These are phyloP conservation scores for Pipa parva DNA, from an alignment of 2,113 vertebrate genomes.

Conservation along the genomic window DNA sequence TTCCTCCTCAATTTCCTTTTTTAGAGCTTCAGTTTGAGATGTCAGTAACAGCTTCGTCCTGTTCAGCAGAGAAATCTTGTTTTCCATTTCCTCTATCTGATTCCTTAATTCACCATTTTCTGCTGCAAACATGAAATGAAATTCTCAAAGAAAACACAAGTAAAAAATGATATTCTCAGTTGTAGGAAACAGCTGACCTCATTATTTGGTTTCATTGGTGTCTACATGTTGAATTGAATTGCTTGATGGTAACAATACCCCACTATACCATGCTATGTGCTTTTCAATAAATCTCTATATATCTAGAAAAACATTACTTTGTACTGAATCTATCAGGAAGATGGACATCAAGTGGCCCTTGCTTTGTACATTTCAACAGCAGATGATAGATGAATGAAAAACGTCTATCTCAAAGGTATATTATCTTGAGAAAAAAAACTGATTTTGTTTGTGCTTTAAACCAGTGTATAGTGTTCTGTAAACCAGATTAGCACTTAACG, in stretches of 20 bases:
- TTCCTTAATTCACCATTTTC: slow-evolving; percentile 64
- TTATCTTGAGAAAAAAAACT: too few species aligned
- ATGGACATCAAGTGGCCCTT: too few species aligned
- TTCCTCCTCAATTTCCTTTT: slow-evolving; percentile 71
- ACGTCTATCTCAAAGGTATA: too few species aligned
- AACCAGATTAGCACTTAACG: too few species aligned
- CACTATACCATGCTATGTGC: neutral
- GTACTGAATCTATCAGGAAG: too few species aligned
- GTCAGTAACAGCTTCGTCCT: slow-evolving; percentile 59
- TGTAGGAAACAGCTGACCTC: neutral
- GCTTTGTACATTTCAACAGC: too few species aligned
- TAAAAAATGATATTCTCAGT: neutral
- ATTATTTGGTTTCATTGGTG: neutral
- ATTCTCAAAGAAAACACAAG: slow-evolving; percentile 15
- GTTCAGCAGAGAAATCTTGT: slow-evolving; percentile 54
- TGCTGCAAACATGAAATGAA: slow-evolving; percentile 47
- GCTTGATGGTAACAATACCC: neutral
- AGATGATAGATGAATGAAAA: too few species aligned
- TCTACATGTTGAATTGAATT: neutral
- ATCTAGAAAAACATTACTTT: too few species aligned
- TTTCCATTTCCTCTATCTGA: slow-evolving; percentile 66
- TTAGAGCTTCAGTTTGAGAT: slow-evolving; percentile 65
- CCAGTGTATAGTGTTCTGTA: too few species aligned
- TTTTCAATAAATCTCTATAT: neutral
- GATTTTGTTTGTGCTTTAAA: too few species aligned